These are phyloP conservation scores for Protosalanx chinensis DNA, from an alignment of 2,797 vertebrate genomes.

Conservation along the genomic window DNA sequence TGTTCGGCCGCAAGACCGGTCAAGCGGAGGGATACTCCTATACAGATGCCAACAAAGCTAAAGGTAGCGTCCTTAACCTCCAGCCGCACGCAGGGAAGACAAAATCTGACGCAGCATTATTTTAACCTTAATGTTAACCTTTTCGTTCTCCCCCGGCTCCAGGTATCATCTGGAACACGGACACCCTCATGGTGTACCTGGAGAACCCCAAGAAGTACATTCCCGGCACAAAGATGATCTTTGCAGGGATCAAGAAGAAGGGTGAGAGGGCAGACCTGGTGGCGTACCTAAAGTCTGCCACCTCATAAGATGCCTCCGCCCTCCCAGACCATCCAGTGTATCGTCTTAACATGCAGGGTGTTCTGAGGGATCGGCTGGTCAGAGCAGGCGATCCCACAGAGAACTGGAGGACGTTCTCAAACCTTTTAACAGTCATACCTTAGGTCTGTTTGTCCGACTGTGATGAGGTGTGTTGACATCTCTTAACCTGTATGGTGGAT, in stretches of 20 bases:
- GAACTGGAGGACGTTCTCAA: constrained; percentile 8
- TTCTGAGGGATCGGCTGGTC: neutral
- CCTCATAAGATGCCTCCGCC: constrained; percentile 63
- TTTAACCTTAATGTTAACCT: neutral
- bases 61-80: constrained; percentile 63
- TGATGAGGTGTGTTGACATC: constrained; percentile 8
- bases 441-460: constrained; percentile 13
- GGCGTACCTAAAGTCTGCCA: constrained; percentile 80
- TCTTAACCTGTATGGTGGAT: constrained; percentile 14
- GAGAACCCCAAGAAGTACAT: constrained; percentile 91
- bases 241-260: constrained; percentile 87
- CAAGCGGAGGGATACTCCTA: constrained; percentile 77
- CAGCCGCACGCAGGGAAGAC: too few species aligned
- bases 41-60: constrained; percentile 82
- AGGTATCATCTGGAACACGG: constrained; percentile 78
- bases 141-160: constrained; percentile 2
- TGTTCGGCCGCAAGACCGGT: constrained; percentile 78
- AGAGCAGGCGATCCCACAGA: constrained; percentile 2
- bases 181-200: constrained; percentile 80
- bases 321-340: constrained; percentile 6
- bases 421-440: constrained; percentile 12
- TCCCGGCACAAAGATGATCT: constrained; percentile 86
- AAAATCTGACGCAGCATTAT: neutral
- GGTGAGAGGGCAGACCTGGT: constrained; percentile 78
- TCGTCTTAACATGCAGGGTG: neutral